Conservation (phyloP, 2,113 vertebrate species). For the Coryphaenoides rupestris region DNA sequence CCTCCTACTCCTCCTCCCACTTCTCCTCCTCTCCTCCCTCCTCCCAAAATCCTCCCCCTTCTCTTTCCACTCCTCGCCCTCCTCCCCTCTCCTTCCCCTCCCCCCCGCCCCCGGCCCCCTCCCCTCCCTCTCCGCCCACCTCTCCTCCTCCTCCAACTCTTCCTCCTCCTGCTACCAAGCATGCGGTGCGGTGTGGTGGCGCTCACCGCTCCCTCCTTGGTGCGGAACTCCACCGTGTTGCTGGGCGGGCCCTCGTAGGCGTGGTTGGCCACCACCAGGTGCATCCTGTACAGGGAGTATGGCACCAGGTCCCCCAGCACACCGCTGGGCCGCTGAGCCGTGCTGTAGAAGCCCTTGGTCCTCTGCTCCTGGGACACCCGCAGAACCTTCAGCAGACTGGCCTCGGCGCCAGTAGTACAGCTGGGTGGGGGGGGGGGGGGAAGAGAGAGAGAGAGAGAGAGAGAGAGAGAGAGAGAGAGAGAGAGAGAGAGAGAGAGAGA, state of each 20-base stretch:
- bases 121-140: no score
- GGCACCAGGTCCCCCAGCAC: conserved; percentile 85
- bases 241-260: conserved; percentile 84
- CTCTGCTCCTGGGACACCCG: conserved; percentile 85
- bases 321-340: conserved; percentile 74
- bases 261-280: conserved; percentile 92
- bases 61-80: no score
- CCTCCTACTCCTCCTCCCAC: no score
- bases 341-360: conserved; percentile 79
- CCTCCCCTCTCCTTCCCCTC: no score
- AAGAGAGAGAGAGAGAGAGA: neutral
- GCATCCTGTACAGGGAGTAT: conserved; percentile 90
- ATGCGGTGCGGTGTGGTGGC: no score
- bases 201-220: conserved; percentile 95
- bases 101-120: no score
- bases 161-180: no score
- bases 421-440: conserved; percentile 67
- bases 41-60: no score
- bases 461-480: conserved; percentile 31
- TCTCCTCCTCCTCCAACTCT: no score
- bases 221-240: conserved; percentile 85
- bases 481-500: neutral
- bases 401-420: conserved; percentile 92
- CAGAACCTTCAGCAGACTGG: conserved; percentile 86
- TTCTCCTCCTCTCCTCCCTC: no score